phyloP scores from a whole-genome alignment of 1,140 invertebrate genomes.

The Carcinoscorpius rotundicauda region DNA sequence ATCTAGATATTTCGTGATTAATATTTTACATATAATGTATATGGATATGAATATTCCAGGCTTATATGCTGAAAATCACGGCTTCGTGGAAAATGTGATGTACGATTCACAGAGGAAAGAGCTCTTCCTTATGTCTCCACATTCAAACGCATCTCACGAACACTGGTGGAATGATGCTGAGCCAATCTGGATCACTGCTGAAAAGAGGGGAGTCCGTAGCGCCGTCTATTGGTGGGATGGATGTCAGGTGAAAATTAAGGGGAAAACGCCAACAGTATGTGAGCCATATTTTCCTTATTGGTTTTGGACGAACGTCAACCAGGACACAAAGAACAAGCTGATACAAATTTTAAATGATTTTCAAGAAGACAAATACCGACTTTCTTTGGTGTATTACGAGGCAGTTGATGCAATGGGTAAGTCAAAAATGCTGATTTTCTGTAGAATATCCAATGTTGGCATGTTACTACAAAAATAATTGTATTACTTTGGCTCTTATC shows the following conservation, averaged over 20 bases:
- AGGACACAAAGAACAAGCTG: constrained; percentile 19
- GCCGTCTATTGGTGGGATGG: constrained; percentile 25
- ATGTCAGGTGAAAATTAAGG: constrained; percentile 20
- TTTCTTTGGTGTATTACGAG: constrained; percentile 23
- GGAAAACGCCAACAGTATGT: constrained; percentile 12
- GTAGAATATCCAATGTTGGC: no score
- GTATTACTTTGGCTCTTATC: no score
- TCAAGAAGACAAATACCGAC: constrained; percentile 17
- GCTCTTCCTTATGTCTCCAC: constrained; percentile 20
- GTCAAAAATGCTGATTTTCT: neutral
- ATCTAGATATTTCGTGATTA: no score
- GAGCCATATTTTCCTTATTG: constrained; percentile 10
- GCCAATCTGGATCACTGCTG: constrained; percentile 23
- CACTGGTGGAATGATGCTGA: constrained; percentile 25
- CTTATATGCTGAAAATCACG: constrained; percentile 22
- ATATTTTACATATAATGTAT: no score
- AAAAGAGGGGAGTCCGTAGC: constrained; percentile 17
- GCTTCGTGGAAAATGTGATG: constrained; percentile 22
- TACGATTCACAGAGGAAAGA: constrained; percentile 19
- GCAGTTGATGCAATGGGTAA: constrained; percentile 22
- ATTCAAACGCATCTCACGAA: constrained; percentile 18
- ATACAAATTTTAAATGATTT: constrained; percentile 19
- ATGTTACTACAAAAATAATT: no score
- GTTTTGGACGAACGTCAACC: constrained; percentile 21
- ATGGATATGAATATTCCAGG: constrained; percentile 3